Conservation (phyloP, 2,113 vertebrate genomes). For the Parotia lawesii region DNA sequence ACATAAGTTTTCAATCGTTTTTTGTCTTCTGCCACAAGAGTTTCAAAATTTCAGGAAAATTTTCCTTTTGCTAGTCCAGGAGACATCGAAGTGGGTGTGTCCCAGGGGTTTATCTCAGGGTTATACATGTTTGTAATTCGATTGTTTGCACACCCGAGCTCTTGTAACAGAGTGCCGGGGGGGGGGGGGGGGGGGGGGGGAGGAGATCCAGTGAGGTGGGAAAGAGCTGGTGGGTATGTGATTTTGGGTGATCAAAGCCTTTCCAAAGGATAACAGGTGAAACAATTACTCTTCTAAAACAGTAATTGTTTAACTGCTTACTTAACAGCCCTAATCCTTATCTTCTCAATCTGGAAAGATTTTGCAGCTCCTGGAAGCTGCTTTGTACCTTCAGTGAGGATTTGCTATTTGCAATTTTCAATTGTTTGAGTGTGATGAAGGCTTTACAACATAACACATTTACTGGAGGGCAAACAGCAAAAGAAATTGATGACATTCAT, state of each 20-base stretch:
- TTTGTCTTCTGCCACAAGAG: neutral
- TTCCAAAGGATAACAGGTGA: neutral
- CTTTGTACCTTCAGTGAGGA: neutral
- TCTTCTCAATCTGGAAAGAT: neutral
- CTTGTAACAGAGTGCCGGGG: accelerated
- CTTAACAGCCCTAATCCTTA: neutral
- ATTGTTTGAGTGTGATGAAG: neutral
- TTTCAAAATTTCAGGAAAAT: neutral
- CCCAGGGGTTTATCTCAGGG: neutral
- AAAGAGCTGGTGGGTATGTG: neutral
- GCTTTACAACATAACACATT: neutral
- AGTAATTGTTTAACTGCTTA: neutral
- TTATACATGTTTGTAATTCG: neutral
- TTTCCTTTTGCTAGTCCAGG: neutral
- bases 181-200: accelerated
- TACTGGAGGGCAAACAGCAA: neutral
- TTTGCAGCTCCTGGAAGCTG: neutral
- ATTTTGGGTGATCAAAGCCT: neutral
- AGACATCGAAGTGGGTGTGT: neutral
- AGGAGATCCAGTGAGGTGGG: accelerated
- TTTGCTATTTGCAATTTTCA: neutral
- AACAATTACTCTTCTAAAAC: neutral
- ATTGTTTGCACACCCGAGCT: neutral
- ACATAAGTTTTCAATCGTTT: neutral
- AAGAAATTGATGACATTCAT: neutral